Evolutionary conservation across 1,140 invertebrate species (phyloP), one percentile per base, ranked within the genome.

Genomic region (Latrodectus geometricus): DNA sequence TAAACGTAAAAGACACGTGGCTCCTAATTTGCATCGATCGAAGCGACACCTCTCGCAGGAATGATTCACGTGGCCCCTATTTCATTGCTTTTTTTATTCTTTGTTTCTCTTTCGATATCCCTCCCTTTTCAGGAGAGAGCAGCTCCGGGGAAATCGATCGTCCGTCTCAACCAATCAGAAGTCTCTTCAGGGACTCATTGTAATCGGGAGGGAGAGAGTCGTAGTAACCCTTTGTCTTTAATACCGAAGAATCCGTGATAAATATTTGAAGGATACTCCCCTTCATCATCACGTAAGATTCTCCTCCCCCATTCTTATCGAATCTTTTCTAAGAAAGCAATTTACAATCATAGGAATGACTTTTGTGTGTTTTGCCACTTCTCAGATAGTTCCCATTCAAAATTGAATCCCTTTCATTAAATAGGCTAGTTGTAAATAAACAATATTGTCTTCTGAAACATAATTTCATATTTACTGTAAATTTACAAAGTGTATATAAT

Each of bases 21-120:
- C 82, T 68, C 73, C 61, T 73, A 75, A 84, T 84, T 84, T 84
- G 73, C 82, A 84, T 84, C 82, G 82, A 84, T 84, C 82, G 82
- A 15, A 84, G 82, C 72, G 56, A 73, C 82, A 81, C 72, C 80
- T 74, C 54, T 66, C 80, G 49, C 78, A 48, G 66, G 68, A 61
- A 84, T 84, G 82, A 84, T 84, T 84, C 82, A 84, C 82, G 73
- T 76, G 61, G 35, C 82, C 56, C 73, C 21, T 21, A 56, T 54
- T 61, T 61, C 14, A 54, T 61, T 21, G 20, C 35, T 76, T 75
- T 68, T 75, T 68, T 73, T 69, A 23, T 50, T 74, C 23, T 66
- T 68, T 48, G 49, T 35, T 76, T 69, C 82, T 73, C 82, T 84
- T 69, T 11, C 68, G 7, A 56, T 20, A 12, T 52, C 72, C 35